Evolutionary conservation across 1,140 invertebrate species (phyloP).

Genomic region (Drosophila kurseongensis): DNA sequence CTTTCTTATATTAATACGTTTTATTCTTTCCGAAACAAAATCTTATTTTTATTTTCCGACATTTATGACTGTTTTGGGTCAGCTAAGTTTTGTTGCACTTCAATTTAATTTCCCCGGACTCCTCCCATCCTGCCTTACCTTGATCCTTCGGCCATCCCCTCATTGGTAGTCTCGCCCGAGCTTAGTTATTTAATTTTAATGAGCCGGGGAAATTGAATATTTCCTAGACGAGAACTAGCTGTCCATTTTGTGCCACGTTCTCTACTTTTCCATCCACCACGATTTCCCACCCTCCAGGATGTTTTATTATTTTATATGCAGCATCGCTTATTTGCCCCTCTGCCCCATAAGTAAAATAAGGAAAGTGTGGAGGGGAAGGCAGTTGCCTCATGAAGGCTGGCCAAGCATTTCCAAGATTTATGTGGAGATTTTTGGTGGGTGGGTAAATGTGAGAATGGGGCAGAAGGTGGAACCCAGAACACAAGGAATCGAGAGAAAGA

Average conservation of each 20-base stretch:
- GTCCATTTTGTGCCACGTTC: constrained; percentile 30
- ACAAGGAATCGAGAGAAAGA: constrained; percentile 23
- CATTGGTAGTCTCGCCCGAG: constrained; percentile 20
- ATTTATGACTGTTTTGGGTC: constrained; percentile 6
- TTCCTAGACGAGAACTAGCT: constrained; percentile 47
- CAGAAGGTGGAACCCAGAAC: constrained; percentile 11
- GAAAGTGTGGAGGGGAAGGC: constrained; percentile 10
- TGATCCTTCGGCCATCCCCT: not conserved
- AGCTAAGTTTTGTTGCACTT: constrained; percentile 8
- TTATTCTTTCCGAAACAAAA: not conserved
- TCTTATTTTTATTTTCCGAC: not conserved
- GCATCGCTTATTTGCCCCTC: constrained; percentile 61
- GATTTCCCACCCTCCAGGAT: not conserved
- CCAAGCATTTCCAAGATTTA: constrained; percentile 71
- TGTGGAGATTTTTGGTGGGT: constrained; percentile 71
- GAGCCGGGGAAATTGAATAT: constrained; percentile 78
- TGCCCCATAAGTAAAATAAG: constrained; percentile 52
- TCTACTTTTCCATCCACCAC: constrained; percentile 7
- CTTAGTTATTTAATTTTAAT: constrained; percentile 79
- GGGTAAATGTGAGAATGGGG: constrained; percentile 17
- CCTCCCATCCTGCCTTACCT: not conserved
- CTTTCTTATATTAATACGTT: not conserved
- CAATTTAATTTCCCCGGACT: constrained; percentile 14
- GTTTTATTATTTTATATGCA: constrained; percentile 68
- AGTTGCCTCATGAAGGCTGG: constrained; percentile 20